Conservation (phyloP, 2,797 vertebrate species). For the Pitangus sulphuratus region DNA sequence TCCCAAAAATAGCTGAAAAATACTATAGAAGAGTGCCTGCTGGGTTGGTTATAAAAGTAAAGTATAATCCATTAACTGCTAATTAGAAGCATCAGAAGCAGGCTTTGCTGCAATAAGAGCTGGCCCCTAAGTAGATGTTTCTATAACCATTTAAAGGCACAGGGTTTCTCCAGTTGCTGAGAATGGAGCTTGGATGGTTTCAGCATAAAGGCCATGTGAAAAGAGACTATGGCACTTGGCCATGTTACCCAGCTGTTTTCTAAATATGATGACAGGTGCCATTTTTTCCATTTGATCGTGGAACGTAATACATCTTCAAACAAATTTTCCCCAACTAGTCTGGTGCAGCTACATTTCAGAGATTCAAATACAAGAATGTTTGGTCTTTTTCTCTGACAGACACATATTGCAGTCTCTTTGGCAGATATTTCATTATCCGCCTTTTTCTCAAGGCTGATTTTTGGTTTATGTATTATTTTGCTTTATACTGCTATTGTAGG, state of each 20-base stretch:
- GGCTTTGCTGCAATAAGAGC: conserved; percentile 70
- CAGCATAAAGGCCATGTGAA: conserved; percentile 74
- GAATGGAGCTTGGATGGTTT: conserved; percentile 67
- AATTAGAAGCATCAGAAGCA: conserved; percentile 70
- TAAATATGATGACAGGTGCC: conserved; percentile 80
- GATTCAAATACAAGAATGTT: conserved; percentile 52
- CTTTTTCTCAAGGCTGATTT: not conserved
- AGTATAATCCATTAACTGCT: conserved; percentile 68
- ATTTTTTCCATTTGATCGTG: conserved; percentile 81
- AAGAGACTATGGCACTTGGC: conserved; percentile 70
- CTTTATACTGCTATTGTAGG: not conserved
- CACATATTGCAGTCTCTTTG: not conserved
- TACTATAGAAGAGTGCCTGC: conserved; percentile 41
- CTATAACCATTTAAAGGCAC: conserved; percentile 73
- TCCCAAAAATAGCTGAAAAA: conserved; percentile 60
- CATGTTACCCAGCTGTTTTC: conserved; percentile 78
- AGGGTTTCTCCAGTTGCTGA: conserved; percentile 68
- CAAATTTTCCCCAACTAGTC: conserved; percentile 73
- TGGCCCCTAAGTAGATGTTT: conserved; percentile 61
- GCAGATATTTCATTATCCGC: conserved; percentile 6
- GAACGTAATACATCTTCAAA: conserved; percentile 85
- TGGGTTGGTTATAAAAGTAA: conserved; percentile 65
- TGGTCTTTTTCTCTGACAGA: not conserved
- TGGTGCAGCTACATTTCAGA: conserved; percentile 68
- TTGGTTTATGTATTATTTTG: not conserved